These are phyloP conservation scores for Rafetus swinhoei DNA, from an alignment of 2,113 vertebrate species.

Conservation along the genomic window DNA sequence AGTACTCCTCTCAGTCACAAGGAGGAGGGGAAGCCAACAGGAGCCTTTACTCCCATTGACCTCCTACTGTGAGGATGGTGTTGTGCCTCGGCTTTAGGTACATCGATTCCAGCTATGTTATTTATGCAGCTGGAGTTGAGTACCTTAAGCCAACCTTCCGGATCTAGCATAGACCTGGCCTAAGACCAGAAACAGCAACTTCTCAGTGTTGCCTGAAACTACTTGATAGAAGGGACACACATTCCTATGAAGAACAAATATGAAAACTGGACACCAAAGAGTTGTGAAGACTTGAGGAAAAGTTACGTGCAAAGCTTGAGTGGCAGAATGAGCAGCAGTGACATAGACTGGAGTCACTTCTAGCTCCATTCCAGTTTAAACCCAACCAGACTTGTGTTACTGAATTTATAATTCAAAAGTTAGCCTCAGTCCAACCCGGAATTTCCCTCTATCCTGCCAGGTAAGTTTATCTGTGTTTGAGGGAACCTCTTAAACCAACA, in stretches of 20 bases:
- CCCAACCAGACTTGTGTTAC: not conserved
- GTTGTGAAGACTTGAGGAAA: not conserved
- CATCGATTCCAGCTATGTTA: no score
- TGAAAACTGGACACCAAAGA: not conserved
- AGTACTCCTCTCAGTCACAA: no score
- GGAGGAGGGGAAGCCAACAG: no score
- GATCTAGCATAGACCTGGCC: no score
- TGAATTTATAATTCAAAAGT: not conserved
- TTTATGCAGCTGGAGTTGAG: no score
- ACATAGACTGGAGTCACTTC: rapidly evolving
- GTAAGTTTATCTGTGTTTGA: not conserved
- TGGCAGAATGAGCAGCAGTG: not conserved
- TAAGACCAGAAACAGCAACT: no score
- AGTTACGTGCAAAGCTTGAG: not conserved
- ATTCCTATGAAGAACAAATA: not conserved
- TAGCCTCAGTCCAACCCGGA: not conserved
- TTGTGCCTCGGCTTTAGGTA: no score
- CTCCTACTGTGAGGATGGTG: no score
- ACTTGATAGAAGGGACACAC: not conserved
- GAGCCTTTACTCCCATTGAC: no score
- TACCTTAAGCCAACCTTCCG: no score
- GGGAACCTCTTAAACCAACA: not conserved
- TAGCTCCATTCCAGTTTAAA: not conserved
- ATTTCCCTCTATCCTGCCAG: not conserved
- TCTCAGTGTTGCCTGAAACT: not conserved